Base-by-base conservation (phyloP, 2,797 vertebrate genomes). In the Ictinia mississippiensis region DNA sequence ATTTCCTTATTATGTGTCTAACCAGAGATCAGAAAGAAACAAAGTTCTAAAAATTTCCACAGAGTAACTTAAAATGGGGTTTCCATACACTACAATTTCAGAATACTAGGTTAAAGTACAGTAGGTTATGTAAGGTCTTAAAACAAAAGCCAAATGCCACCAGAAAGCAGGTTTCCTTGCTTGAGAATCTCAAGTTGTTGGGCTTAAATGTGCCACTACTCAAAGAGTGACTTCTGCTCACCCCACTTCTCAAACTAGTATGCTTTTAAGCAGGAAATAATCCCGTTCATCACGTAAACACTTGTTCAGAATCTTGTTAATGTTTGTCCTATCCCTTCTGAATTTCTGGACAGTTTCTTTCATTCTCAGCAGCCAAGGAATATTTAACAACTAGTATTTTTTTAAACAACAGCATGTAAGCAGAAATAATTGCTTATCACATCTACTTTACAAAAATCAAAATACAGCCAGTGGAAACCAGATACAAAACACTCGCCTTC, bases 331-430 rank as follows among this genome's bases (percentile, higher is more conserved):
- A 81, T 38, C 12, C 29, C 6, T 89, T 83, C 47, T 55, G 23
- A 89, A 83, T 91, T 93, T 87, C 79, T 91, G 53, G 47, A 87
- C 49, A 44, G n/a, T 52, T 91, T 89, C 61, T 81, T 89, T 87
- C 61, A 81, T 45, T 85, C 29, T 81, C 52, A 65, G 59, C 40
- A 90, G 79, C 66, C 75, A 94, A 89, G n/a, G 90, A 92, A 89
- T 85, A 77, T 74, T 92, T 89, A 89, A 96, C 31, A 49, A 77
- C 31, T n/a, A 63, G 28, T 91, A 66, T 87, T 89, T 93, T 92
- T 92, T 95, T 80, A 91, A 96, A 94, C 89, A 97, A 87, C 0
- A 1, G 47, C 81, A 77, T 1, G 1, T n/a, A 78, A 50, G 42
- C 50, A 87, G 59, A 87, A 77, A 85, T 91, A 89, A 95, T 16